A percentile compares a stretch with the other conserved stretches of the same genome.
Evolutionary conservation across 2,888 invertebrate species (phyloP).

Genomic region (Druceiella hillmani): DNA sequence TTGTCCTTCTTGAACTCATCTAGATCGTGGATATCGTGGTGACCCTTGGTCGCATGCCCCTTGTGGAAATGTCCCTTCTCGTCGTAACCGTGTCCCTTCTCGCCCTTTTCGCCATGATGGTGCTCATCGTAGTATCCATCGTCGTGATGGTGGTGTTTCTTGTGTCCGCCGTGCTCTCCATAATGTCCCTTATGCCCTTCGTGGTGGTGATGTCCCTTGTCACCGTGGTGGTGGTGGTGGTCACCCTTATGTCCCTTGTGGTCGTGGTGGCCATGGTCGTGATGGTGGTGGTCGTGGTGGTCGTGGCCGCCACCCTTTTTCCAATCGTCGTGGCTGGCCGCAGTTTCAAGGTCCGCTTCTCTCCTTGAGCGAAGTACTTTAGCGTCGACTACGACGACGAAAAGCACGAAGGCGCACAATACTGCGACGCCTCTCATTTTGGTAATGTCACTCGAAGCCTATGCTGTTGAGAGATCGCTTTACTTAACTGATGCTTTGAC

Average conservation of each 20-base stretch:
- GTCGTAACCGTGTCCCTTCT: conserved; percentile 51
- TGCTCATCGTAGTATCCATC: conserved; percentile 60
- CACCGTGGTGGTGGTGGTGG: conserved; percentile 59
- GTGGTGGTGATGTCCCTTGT: conserved; percentile 67
- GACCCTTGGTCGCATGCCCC: conserved; percentile 79
- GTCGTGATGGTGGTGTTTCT: conserved; percentile 59
- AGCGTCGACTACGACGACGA: too few relatives aligned
- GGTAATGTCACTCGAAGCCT: too few relatives aligned
- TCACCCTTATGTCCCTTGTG: conserved; percentile 65
- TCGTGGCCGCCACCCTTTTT: conserved; percentile 57
- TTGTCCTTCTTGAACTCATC: conserved; percentile 83
- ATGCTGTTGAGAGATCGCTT: too few relatives aligned
- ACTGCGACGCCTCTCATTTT: too few relatives aligned
- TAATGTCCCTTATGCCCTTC: conserved; percentile 56
- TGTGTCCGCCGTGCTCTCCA: conserved; percentile 57
- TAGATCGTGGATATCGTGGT: conserved; percentile 74
- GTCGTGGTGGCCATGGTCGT: conserved; percentile 57
- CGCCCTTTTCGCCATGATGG: conserved; percentile 59
- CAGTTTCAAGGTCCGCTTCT: conserved; percentile 48
- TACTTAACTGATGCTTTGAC: too few relatives aligned
- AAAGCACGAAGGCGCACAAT: too few relatives aligned
- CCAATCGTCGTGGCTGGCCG: conserved; percentile 40
- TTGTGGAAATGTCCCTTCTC: conserved; percentile 68
- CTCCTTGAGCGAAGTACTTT: too few relatives aligned
- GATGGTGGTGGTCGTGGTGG: conserved; percentile 57